These are phyloP conservation scores for Onychostruthus taczanowskii DNA, from an alignment of 2,113 vertebrate genomes.

Conservation along the genomic window DNA sequence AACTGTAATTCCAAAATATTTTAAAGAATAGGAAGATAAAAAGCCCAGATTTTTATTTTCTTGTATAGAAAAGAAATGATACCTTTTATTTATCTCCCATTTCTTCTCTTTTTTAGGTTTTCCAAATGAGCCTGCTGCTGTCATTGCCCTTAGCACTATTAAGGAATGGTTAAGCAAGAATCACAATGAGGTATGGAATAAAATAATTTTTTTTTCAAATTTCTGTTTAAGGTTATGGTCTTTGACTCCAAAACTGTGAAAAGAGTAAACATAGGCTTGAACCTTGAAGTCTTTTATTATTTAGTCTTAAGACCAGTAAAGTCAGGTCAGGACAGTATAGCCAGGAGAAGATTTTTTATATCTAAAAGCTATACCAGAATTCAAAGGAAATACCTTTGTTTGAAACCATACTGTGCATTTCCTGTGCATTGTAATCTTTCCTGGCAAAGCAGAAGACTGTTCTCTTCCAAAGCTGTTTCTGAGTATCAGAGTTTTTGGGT, in stretches of 20 bases:
- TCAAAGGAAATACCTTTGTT: constrained; percentile 21
- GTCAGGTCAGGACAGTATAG: background rate
- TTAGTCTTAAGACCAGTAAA: background rate
- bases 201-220: background rate
- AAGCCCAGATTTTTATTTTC: background rate
- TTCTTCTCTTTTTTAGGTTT: constrained; percentile 80
- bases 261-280: background rate
- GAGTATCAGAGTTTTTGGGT: background rate
- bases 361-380: background rate
- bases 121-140: constrained; percentile 93
- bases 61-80: background rate
- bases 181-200: constrained; percentile 83
- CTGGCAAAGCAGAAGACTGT: background rate
- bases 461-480: background rate
- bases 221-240: background rate
- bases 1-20: background rate
- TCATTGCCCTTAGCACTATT: constrained; percentile 86
- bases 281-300: background rate
- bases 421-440: background rate
- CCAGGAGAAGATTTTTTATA: background rate
- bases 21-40: background rate
- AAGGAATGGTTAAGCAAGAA: constrained; percentile 91
- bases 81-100: background rate
- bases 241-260: background rate
- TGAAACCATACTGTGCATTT: background rate